Conservation (phyloP, 2,797 vertebrate genomes). For the Buphagus erythrorhynchus region DNA sequence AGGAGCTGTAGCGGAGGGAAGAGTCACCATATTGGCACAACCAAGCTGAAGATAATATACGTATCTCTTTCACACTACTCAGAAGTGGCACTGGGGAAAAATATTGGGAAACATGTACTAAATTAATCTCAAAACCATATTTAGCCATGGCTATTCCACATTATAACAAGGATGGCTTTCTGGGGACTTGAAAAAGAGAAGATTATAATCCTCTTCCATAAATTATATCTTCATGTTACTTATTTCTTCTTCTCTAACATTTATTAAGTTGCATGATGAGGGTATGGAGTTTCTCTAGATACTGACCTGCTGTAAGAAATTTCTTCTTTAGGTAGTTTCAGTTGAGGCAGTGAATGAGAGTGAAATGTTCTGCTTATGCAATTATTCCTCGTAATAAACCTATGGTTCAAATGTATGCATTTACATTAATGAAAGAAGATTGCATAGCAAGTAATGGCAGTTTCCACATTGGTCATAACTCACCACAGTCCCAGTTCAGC, state of each 20-base stretch:
- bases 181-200: not conserved
- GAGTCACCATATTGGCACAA: not conserved
- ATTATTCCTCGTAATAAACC: slow-evolving; percentile 8
- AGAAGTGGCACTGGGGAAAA: not conserved
- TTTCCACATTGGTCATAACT: slow-evolving; percentile 1
- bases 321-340: not conserved
- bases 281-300: not conserved
- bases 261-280: not conserved
- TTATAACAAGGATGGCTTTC: not conserved
- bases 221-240: not conserved
- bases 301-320: not conserved
- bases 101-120: not conserved
- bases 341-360: not conserved
- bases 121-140: not conserved
- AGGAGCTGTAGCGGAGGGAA: not conserved
- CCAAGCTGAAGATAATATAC: not conserved
- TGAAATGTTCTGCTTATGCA: not conserved
- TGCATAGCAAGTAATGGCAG: slow-evolving; percentile 23
- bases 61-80: not conserved
- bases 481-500: slow-evolving; percentile 24
- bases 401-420: not conserved
- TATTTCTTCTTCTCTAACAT: not conserved
- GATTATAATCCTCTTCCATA: not conserved
- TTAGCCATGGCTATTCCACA: not conserved
- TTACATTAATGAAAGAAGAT: slow-evolving; percentile 24